Evolutionary conservation across 53 echinoderm and acorn worm genomes (phyloP).

Genomic region (Luidia sarsii): DNA sequence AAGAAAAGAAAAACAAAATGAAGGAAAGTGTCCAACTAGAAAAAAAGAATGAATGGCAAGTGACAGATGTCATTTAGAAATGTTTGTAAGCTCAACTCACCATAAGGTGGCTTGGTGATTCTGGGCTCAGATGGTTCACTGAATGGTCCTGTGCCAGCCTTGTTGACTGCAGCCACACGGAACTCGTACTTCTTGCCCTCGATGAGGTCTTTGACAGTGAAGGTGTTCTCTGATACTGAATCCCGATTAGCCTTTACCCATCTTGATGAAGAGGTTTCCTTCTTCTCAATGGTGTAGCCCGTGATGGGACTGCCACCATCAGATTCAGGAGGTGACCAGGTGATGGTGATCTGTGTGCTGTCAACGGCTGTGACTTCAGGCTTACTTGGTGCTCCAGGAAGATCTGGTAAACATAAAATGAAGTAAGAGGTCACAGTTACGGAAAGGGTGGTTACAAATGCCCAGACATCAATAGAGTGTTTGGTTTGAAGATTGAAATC

Average conservation of each 20-base stretch:
- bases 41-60: not conserved
- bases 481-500: no score
- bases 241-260: slow-evolving; percentile 63
- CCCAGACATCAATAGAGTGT: no score
- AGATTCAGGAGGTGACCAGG: slow-evolving; percentile 72
- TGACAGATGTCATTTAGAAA: not conserved
- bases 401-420: not conserved
- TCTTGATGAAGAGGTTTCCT: slow-evolving; percentile 52
- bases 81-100: slow-evolving; percentile 26
- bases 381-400: slow-evolving; percentile 51
- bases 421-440: no score
- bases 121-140: slow-evolving; percentile 65
- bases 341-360: slow-evolving; percentile 52
- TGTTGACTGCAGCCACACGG: slow-evolving; percentile 72
- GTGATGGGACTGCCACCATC: slow-evolving; percentile 79
- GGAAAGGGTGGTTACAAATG: no score
- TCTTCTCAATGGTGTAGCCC: slow-evolving; percentile 68
- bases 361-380: slow-evolving; percentile 69
- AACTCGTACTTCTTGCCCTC: slow-evolving; percentile 68
- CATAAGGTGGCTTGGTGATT: slow-evolving; percentile 68
- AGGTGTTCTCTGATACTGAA: slow-evolving; percentile 41
- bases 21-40: no score
- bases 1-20: not conserved
- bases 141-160: slow-evolving; percentile 69
- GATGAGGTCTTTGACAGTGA: slow-evolving; percentile 58